Percentiles rank a stretch among this genome's conserved stretches.
Conservation (phyloP, 2,888 invertebrate species). For the Atethmia centrago region DNA sequence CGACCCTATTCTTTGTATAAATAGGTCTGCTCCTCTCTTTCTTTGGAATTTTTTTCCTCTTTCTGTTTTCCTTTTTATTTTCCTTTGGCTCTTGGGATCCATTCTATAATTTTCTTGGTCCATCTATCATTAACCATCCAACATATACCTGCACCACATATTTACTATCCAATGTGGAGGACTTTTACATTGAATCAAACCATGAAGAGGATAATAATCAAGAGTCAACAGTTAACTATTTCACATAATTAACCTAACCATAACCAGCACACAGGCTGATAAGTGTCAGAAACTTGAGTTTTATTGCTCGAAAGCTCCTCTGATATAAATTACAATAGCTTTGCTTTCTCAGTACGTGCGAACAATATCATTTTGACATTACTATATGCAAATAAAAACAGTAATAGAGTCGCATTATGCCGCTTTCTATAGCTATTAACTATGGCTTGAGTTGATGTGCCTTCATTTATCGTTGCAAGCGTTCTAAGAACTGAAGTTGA, state of each 20-base stretch:
- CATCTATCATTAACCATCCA: no score
- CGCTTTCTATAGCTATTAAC: slow-evolving; percentile 76
- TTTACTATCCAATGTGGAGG: background rate
- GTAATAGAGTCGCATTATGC: slow-evolving; percentile 68
- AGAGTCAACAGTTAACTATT: background rate
- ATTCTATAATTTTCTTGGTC: no score
- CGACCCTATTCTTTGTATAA: no score
- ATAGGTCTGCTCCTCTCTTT: no score
- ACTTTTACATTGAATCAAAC: background rate
- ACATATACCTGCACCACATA: no score
- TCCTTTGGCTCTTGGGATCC: no score
- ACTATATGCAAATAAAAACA: slow-evolving; percentile 75
- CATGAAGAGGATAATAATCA: background rate
- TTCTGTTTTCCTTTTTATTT: no score
- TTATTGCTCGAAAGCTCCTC: slow-evolving; percentile 39
- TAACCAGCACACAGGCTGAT: background rate
- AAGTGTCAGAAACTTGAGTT: slow-evolving; percentile 14
- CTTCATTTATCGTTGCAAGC: slow-evolving; percentile 66
- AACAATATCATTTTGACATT: slow-evolving; percentile 70
- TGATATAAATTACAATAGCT: slow-evolving; percentile 41
- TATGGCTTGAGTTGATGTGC: slow-evolving; percentile 65
- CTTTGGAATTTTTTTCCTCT: no score
- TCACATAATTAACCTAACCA: no score
- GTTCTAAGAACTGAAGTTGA: slow-evolving; percentile 54
- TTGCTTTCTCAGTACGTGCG: slow-evolving; percentile 51